Evolutionary conservation across 2,113 vertebrate genomes (phyloP).

Genomic region (Poicephalus meyeri): DNA sequence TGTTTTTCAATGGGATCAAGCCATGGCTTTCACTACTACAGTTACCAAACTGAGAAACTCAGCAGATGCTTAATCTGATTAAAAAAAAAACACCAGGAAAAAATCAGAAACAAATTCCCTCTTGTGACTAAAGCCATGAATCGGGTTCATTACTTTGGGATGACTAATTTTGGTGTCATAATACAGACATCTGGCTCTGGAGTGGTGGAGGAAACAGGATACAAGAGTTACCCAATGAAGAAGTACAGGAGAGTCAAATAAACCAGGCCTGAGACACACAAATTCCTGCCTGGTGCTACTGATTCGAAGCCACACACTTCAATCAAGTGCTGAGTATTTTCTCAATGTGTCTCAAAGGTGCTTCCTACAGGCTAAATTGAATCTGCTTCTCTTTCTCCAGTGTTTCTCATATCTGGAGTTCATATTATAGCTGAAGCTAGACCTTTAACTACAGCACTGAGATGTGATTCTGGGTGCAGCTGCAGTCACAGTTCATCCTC

Average conservation of each 20-base stretch:
- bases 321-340: neutral
- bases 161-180: neutral
- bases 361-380: neutral
- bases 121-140: neutral
- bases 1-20: neutral
- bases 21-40: neutral
- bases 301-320: fast-evolving
- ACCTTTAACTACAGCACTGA: neutral
- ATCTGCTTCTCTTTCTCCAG: neutral
- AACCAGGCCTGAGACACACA: fast-evolving
- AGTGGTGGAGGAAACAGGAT: neutral
- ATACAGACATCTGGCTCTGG: neutral
- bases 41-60: neutral
- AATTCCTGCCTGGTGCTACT: neutral
- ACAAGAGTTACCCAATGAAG: fast-evolving
- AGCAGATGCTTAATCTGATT: neutral
- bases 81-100: neutral
- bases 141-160: neutral
- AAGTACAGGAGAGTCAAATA: neutral
- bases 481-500: neutral
- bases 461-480: neutral
- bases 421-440: neutral
- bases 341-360: neutral
- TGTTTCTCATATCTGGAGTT: neutral
- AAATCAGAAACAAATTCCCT: neutral